Base-by-base conservation (phyloP, 2,888 invertebrate genomes). In the Drosophila limbata region DNA sequence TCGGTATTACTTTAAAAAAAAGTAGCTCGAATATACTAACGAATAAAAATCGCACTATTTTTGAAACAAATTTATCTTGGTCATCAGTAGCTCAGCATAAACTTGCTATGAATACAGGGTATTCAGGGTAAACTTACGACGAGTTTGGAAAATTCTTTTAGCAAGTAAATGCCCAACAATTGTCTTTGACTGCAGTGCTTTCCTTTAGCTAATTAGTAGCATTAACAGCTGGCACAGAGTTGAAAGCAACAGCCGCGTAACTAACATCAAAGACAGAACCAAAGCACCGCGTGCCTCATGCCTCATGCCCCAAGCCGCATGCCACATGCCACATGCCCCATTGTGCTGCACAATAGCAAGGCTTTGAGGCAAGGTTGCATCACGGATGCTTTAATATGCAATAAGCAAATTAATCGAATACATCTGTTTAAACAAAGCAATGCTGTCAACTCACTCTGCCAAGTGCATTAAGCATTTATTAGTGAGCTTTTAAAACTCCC, bases 181-280 rank as follows among this genome's bases (percentile, higher is more conserved):
- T 88, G 71, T 81, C 70, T 69, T 61, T 10, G 17, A 35, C 9
- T 17, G 55, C 5, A 45, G 33, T 62, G 48, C 52, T 66, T 77
- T 66, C 39, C 67, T 73, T 68, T 57, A 69, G 85, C 72, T 83
- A 83, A 83, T 83, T 88, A 88, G 64, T 62, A 44, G 70, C 44
- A 68, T 72, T 72, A 67, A 47, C 66, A 59, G 74, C 67, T 69
- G 66, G 52, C 51, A 62, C 45, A 39, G 40, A 60, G 47, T 45
- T 52, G 40, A 71, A 60, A 52, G 47, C 69, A 53, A 56, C 42
- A 59, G 28, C 35, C 39, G 62, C 55, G 11, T 33, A 57, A 37
- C 61, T 33, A 39, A 67, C 72, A 71, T 84, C 79, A 78, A 84
- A 71, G 84, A 33, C 64, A 40, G 35, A 48, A 5, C 35, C 47